These are phyloP conservation scores for Heliconius ismenius DNA, from an alignment of 2,888 invertebrate species.

Conservation along the genomic window DNA sequence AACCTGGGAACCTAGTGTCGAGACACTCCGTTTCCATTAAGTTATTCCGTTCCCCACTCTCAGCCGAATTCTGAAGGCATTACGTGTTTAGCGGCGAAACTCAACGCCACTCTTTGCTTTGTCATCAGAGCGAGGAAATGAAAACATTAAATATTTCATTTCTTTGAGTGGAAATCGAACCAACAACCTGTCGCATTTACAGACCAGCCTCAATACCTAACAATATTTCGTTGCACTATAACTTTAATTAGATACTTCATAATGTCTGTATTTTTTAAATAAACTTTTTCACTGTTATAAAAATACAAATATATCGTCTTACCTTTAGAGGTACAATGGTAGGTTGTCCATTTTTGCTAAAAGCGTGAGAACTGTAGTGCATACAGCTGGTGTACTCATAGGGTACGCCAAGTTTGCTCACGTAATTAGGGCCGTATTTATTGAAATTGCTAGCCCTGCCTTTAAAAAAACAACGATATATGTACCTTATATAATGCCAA, in stretches of 20 bases:
- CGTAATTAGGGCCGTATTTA: slow-evolving; percentile 80
- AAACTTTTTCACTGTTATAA: not conserved
- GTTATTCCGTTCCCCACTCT: no score
- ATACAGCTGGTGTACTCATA: slow-evolving; percentile 88
- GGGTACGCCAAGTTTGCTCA: slow-evolving; percentile 82
- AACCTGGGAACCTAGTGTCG: not conserved
- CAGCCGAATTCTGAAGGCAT: not conserved
- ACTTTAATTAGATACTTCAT: no score
- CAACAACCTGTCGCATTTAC: no score
- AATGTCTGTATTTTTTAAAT: no score
- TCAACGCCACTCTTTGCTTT: not conserved
- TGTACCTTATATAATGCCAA: slow-evolving; percentile 37
- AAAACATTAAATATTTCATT: not conserved
- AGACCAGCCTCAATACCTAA: no score
- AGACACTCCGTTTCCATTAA: no score
- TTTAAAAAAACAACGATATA: slow-evolving; percentile 41
- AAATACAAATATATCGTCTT: slow-evolving; percentile 5
- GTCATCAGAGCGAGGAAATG: no score
- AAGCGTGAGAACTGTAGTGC: slow-evolving; percentile 70
- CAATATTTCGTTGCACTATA: no score
- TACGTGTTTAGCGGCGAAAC: not conserved
- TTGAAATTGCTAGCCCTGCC: slow-evolving; percentile 77
- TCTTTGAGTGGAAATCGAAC: no score
- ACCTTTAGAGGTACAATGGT: slow-evolving; percentile 51
- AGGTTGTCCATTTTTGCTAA: no score